Conservation (phyloP, 2,888 invertebrate species). For the Amphipoea oculea region DNA sequence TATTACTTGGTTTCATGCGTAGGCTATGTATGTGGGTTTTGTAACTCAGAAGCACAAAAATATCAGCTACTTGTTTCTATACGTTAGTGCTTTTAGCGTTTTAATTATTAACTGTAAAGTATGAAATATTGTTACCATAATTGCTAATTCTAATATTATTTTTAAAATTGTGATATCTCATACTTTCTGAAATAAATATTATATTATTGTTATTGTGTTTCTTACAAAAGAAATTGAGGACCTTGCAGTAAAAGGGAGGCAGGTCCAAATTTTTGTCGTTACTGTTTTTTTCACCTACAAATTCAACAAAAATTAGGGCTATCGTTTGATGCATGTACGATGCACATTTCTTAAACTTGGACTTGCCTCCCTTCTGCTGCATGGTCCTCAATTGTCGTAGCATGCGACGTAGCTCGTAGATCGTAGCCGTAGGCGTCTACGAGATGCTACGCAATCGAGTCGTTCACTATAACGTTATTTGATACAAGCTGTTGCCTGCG, state of each 20-base stretch:
- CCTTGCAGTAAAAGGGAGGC: no score
- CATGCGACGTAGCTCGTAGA: slow-evolving; percentile 12
- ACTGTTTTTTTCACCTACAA: no score
- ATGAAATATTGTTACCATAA: not conserved
- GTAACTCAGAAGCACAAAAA: not conserved
- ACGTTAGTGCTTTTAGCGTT: not conserved
- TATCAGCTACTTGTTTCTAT: not conserved
- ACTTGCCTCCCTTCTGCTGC: no score
- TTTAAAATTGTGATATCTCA: not conserved
- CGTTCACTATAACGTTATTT: not conserved
- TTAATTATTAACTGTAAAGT: not conserved
- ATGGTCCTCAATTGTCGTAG: slow-evolving; percentile 6
- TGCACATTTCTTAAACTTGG: no score
- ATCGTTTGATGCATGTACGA: no score
- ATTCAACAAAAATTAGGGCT: no score
- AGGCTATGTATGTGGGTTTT: not conserved
- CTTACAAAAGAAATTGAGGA: no score
- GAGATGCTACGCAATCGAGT: slow-evolving; percentile 9
- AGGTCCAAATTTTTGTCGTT: no score
- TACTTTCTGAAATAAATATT: not conserved
- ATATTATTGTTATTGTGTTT: no score
- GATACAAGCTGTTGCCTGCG: not conserved
- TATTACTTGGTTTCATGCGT: no score
- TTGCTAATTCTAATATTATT: not conserved
- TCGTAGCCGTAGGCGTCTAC: slow-evolving; percentile 33